These are phyloP conservation scores for Lysiphlebus fabarum DNA, from an alignment of 1,140 invertebrate species.

Conservation along the genomic window DNA sequence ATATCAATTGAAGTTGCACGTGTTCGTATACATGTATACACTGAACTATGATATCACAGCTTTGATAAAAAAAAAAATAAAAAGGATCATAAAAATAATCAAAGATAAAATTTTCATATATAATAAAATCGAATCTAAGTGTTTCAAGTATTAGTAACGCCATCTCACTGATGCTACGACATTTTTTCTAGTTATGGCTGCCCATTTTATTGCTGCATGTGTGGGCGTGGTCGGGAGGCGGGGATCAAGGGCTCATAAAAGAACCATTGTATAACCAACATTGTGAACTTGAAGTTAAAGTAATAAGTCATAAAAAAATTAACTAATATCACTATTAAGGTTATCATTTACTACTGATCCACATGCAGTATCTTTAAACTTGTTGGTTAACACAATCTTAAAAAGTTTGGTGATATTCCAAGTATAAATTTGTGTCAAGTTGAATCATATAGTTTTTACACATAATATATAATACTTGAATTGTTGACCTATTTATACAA, in stretches of 20 bases:
- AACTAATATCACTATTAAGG: too few species aligned
- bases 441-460: too few species aligned
- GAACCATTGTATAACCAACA: slow-evolving; percentile 6
- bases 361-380: too few species aligned
- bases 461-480: slow-evolving; percentile 25
- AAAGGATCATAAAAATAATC: not conserved
- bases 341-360: too few species aligned
- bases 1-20: slow-evolving; percentile 26
- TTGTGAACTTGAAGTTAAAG: too few species aligned
- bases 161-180: slow-evolving; percentile 48
- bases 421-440: too few species aligned
- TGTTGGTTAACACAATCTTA: too few species aligned
- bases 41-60: too few species aligned
- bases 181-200: slow-evolving; percentile 53
- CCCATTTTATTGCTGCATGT: slow-evolving; percentile 34
- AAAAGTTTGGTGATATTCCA: too few species aligned
- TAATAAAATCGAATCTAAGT: slow-evolving; percentile 22
- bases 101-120: not conserved
- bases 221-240: slow-evolving; percentile 42
- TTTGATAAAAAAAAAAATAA: too few species aligned
- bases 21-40: not conserved
- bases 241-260: slow-evolving; percentile 22
- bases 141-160: slow-evolving; percentile 36
- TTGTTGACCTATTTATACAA: slow-evolving; percentile 25
- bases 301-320: too few species aligned